Evolutionary conservation across 1,140 invertebrate genomes (phyloP), one percentile per base, ranked within the genome.

Genomic region (Hyles euphorbiae): DNA sequence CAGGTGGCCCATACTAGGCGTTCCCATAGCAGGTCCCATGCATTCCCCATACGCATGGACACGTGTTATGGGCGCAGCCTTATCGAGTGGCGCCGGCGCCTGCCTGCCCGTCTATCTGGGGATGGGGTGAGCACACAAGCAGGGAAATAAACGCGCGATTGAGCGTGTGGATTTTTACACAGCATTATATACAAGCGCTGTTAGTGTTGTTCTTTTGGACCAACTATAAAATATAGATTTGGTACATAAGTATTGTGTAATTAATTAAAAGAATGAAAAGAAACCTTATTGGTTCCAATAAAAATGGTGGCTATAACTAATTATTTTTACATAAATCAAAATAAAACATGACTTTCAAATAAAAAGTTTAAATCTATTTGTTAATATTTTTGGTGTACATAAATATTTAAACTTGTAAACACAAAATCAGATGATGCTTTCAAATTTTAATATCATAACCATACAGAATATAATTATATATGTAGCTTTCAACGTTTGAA

Each of bases 71-170:
- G 71, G 73, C 73, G 73, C 75, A 68, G 72, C 72, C 74, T 75
- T 76, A 78, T 82, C 73, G 34, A 45, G 64, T 72, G 80, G 83
- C 81, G 83, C 81, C 83, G 76, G 83, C 81, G 83, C 73, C 75
- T 71, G 68, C 58, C 36, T 58, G 56, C 53, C 57, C 66, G 55
- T 34, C 60, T 65, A 43, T 60, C 60, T 51, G 62, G 74, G 74
- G 78, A 68, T 76, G 76, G 22, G 43, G 3, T 4, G 10, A 2
- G 53, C 43, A 72, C 58, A 74, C 68, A 22, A 34, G 68, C 76
- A 68, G 50, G 60, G 69, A 36, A 46, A 60, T 36, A 63, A 55
- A 54, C 51, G n/a, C 44, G 45, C 55, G 49, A 4, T 5, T 52
- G 5, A 45, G 6, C 3, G 47, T 0, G 47, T 0, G 11, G 6